Percentiles rank a stretch among this genome's conserved stretches.
Conservation (phyloP, 2,888 invertebrate genomes). For the Cordilura impudica region DNA sequence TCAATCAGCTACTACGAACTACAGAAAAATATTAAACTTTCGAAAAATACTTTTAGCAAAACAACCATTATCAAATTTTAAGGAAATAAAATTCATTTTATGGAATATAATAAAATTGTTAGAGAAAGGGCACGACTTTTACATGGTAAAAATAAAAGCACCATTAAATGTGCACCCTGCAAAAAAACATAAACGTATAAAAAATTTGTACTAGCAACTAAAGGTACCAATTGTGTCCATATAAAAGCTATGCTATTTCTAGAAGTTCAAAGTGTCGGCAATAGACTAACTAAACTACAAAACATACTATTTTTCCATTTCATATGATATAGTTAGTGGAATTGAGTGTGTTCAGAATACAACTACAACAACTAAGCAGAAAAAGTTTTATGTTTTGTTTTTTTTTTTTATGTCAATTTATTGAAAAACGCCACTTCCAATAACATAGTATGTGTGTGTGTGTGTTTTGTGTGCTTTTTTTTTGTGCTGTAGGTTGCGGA, state of each 20-base stretch:
- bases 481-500: too few species aligned
- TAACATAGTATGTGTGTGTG: not conserved
- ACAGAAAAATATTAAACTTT: slow-evolving; percentile 23
- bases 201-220: not conserved
- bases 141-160: not conserved
- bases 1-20: not conserved
- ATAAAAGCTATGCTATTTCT: not conserved
- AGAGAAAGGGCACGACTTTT: not conserved
- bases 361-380: not conserved
- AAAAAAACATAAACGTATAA: not conserved
- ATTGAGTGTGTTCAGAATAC: too few species aligned
- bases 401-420: slow-evolving; percentile 2
- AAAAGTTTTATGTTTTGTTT: too few species aligned
- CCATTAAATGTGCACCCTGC: not conserved
- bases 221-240: not conserved
- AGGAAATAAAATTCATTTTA: slow-evolving; percentile 17
- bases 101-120: slow-evolving; percentile 29
- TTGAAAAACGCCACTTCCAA: not conserved
- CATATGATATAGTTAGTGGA: too few species aligned
- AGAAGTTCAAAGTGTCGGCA: not conserved
- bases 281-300: not conserved
- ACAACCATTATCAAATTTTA: slow-evolving; percentile 13
- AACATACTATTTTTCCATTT: not conserved
- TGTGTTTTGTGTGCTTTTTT: not conserved
- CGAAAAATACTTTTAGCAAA: not conserved